These are phyloP conservation scores for Anticlea derivata DNA, from an alignment of 2,888 invertebrate genomes.

Conservation along the genomic window DNA sequence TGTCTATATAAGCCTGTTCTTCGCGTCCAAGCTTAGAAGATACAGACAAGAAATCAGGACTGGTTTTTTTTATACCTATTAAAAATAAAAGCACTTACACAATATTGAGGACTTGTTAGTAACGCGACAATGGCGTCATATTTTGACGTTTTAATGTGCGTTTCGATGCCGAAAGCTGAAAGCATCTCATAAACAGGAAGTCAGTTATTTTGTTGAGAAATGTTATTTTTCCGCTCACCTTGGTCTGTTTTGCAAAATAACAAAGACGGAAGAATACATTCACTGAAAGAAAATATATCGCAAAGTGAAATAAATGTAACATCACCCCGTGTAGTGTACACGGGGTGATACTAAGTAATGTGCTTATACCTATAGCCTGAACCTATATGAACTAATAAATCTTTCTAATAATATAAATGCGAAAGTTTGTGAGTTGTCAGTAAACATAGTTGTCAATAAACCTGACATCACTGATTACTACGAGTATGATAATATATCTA, in stretches of 20 bases:
- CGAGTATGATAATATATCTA: too few relatives aligned
- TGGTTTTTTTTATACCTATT: neutral
- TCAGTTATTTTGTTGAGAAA: slow-evolving; percentile 5
- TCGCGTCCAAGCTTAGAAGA: too few relatives aligned
- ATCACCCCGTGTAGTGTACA: too few relatives aligned
- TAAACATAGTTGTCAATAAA: too few relatives aligned
- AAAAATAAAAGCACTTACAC: slow-evolving; percentile 11
- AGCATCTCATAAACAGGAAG: slow-evolving; percentile 2
- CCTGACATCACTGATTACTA: too few relatives aligned
- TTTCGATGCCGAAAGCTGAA: slow-evolving; percentile 39
- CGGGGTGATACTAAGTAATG: too few relatives aligned
- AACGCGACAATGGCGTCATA: slow-evolving; percentile 44
- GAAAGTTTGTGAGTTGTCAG: too few relatives aligned
- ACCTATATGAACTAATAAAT: neutral
- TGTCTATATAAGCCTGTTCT: too few relatives aligned
- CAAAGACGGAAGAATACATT: slow-evolving; percentile 9
- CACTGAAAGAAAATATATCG: slow-evolving; percentile 1
- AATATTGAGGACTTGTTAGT: slow-evolving; percentile 13
- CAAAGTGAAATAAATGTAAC: slow-evolving; percentile 3
- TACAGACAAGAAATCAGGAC: too few relatives aligned
- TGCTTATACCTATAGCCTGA: too few relatives aligned
- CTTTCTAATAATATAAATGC: slow-evolving; percentile 2
- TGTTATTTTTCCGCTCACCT: slow-evolving; percentile 8
- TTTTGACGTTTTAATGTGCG: slow-evolving; percentile 75
- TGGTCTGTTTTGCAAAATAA: slow-evolving; percentile 10